These are phyloP conservation scores for Galemys pyrenaicus DNA, from an alignment of 2,113 vertebrate genomes.

Conservation along the genomic window DNA sequence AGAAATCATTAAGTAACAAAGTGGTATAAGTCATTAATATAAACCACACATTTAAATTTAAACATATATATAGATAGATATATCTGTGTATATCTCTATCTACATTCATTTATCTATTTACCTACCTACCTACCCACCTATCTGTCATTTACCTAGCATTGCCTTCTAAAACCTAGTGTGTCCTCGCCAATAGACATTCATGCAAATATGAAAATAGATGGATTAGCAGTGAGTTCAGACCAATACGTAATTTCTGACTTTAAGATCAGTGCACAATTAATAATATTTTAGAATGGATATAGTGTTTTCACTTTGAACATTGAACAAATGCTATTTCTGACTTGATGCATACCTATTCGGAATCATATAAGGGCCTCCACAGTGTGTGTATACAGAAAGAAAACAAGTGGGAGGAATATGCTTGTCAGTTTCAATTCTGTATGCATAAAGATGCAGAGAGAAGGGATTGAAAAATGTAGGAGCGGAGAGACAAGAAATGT, in stretches of 20 bases:
- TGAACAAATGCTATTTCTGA: constrained; percentile 1
- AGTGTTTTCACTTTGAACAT: constrained; percentile 12
- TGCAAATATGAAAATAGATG: background rate
- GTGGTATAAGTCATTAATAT: background rate
- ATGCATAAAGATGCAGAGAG: constrained; percentile 20
- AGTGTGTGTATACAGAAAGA: background rate
- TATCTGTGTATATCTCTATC: background rate
- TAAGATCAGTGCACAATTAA: background rate
- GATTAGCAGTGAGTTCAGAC: background rate
- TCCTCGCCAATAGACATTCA: background rate
- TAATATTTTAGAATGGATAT: constrained; percentile 2
- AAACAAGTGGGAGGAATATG: background rate
- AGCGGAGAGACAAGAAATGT: constrained; percentile 40
- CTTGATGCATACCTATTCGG: background rate
- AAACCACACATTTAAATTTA: background rate
- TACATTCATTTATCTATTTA: background rate
- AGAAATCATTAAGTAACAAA: background rate
- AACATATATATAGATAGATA: background rate
- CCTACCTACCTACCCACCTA: background rate
- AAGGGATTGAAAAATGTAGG: background rate
- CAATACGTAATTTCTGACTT: background rate
- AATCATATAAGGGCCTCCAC: background rate
- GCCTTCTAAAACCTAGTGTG: background rate
- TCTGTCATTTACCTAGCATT: background rate
- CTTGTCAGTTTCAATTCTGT: background rate